Conservation (phyloP, 2,797 vertebrate genomes). For the Schizopygopsis pylzovi region DNA sequence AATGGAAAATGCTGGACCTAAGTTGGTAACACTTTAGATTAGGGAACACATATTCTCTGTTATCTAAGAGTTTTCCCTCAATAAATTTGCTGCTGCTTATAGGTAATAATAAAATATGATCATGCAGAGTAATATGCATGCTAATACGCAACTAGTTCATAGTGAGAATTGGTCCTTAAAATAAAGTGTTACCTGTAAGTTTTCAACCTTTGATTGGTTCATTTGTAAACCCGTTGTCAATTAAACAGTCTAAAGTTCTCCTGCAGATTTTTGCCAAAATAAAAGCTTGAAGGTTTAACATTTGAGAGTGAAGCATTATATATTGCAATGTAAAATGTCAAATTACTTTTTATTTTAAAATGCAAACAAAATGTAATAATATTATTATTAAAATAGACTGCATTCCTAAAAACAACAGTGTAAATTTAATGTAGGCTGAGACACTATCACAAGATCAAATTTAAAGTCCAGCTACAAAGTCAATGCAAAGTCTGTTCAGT, state of each 20-base stretch:
- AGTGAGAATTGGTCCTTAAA: not conserved
- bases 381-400: not conserved
- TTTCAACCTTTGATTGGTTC: not conserved
- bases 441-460: not conserved
- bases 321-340: not conserved
- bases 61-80: not conserved
- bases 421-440: not conserved
- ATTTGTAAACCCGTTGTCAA: not conserved
- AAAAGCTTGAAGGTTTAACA: not conserved
- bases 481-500: not conserved
- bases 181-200: not conserved
- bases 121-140: not conserved
- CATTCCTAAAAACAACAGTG: not conserved
- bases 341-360: too few relatives aligned
- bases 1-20: not conserved
- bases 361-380: not conserved
- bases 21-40: not conserved
- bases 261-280: not conserved
- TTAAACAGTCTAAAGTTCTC: not conserved
- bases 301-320: not conserved
- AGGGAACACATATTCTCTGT: not conserved
- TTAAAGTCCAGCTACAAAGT: not conserved
- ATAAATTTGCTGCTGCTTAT: not conserved
- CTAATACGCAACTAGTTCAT: not conserved
- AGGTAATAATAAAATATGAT: not conserved